Percentiles rank a stretch among this genome's conserved stretches.
Conservation (phyloP, 2,888 invertebrate genomes). For the Hydrotaea cyrtoneurina region DNA sequence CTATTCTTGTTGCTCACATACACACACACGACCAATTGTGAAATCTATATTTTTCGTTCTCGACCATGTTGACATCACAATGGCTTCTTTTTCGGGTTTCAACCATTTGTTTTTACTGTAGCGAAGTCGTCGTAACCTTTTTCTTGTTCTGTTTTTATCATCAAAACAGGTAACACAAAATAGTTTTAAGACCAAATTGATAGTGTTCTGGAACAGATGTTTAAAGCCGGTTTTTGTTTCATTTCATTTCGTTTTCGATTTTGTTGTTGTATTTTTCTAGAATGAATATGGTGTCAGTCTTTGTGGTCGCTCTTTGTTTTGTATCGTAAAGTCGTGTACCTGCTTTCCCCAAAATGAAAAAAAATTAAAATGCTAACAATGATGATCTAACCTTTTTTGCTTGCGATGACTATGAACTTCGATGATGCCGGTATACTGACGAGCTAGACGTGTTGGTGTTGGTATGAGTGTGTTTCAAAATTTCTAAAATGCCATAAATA, state of each 20-base stretch:
- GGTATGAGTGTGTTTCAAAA: not conserved
- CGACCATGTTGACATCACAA: not conserved
- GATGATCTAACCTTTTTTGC: not conserved
- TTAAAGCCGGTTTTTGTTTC: not conserved
- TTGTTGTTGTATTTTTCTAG: not conserved
- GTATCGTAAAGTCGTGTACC: not conserved
- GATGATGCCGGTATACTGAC: not conserved
- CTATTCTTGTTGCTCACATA: not conserved
- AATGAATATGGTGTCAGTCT: too few species aligned
- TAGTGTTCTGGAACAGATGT: not conserved
- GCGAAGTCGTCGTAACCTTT: not conserved
- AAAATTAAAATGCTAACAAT: not conserved
- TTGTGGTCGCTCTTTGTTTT: not conserved
- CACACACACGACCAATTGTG: not conserved
- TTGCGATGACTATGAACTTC: not conserved
- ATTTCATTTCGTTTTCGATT: not conserved
- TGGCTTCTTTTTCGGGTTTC: not conserved
- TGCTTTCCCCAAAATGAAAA: not conserved
- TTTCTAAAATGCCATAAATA: conserved; percentile 13
- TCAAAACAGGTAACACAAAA: not conserved
- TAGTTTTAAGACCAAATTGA: not conserved
- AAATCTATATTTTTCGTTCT: not conserved
- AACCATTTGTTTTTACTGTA: not conserved
- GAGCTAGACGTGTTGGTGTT: not conserved
- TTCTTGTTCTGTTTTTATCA: not conserved